Evolutionary conservation across 2,888 invertebrate species (phyloP).

Genomic region (Dichetophora obliterata): DNA sequence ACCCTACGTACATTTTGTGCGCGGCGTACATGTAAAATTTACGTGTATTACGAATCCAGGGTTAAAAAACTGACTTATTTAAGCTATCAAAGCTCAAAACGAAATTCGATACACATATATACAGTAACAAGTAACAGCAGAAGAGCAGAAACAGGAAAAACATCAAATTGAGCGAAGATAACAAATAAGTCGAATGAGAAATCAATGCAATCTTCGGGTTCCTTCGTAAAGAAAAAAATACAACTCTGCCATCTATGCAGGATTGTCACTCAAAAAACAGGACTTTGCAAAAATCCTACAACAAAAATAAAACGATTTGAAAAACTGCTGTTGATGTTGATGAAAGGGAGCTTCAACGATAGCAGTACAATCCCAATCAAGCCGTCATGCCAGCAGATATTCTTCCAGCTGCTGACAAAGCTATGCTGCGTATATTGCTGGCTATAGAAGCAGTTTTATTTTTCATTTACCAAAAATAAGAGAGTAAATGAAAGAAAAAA

Average conservation of each 20-base stretch:
- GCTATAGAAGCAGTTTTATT: neutral
- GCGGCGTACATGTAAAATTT: too few species aligned
- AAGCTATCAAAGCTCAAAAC: too few species aligned
- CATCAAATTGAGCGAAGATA: neutral
- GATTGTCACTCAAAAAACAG: neutral
- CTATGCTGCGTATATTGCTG: neutral
- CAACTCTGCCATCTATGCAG: neutral
- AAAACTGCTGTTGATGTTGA: neutral
- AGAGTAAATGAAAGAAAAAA: neutral
- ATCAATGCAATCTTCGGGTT: neutral
- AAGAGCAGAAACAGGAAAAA: neutral
- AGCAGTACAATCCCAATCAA: conserved; percentile 19
- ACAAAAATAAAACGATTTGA: neutral
- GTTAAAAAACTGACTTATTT: too few species aligned
- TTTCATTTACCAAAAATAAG: neutral
- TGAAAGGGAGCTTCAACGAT: neutral
- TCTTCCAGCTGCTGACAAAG: neutral
- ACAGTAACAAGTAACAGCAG: too few species aligned
- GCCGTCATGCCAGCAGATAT: neutral
- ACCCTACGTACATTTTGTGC: too few species aligned
- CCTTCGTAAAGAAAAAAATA: neutral
- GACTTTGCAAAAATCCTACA: neutral
- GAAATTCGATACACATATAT: too few species aligned
- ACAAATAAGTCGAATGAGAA: neutral
- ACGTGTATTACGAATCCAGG: too few species aligned